Evolutionary conservation across 2,113 vertebrate genomes (phyloP), one percentile per base, ranked within the genome.

Genomic region (Oncorhynchus gorbuscha): DNA sequence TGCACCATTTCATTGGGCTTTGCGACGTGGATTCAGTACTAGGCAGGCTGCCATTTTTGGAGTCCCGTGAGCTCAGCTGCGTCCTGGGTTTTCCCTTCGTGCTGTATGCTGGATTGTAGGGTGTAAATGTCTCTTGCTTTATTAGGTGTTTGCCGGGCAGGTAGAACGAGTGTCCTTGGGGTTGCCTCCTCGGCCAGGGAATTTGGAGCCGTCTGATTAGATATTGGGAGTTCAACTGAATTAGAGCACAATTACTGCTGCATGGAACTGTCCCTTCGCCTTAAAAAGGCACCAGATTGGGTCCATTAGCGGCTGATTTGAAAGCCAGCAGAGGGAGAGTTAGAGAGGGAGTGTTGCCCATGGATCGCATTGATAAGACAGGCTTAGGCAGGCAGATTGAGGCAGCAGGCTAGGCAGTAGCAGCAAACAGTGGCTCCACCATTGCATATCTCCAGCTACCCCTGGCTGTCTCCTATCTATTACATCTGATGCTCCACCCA

Each of bases 211-310:
- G 83, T 89, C 87, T 87, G 85, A 87, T 87, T 87, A 85, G 82
- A 87, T 87, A 89, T 84, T 83, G 84, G 77, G 82, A 85, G 85
- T 89, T 82, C 75, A 81, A 85, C 87, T 89, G 84, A 87, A 87
- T 89, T 89, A 89, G 82, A 87, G 84, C 73, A 76, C 84, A 89
- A 89, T 89, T 89, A 87, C 84, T 45, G 71, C 75, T 74, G 80
- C 83, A 82, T 69, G 68, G 74, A 80, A 79, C 76, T 89, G 83
- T 89, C 85, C 83, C 79, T 78, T 76, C 76, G 75, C 80, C 82
- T 87, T 89, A 81, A 62, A 62, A n/a, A n/a, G n/a, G 20, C n/a
- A 62, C 20, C 59, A 62, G 20, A 62, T 7, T 62, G 20, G 20
- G n/a, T 62, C 59, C n/a, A 62, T 62, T 62, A 62, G 59, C 1